Evolutionary conservation across 2,888 invertebrate species (phyloP).

Genomic region (Drosophila longiperda): DNA sequence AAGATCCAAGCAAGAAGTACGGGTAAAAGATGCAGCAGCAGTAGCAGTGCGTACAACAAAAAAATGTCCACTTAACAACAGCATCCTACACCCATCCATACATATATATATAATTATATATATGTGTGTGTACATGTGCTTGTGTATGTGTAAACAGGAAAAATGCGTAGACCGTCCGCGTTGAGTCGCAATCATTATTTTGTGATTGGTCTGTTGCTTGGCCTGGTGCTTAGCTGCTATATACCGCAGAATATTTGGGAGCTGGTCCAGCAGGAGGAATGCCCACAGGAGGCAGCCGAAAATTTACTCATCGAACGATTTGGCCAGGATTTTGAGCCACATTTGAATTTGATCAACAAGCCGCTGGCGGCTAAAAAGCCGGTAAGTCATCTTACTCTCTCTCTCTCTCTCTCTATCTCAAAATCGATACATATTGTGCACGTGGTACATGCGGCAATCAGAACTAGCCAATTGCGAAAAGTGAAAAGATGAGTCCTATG

Average conservation of each 20-base stretch:
- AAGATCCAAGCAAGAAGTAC: constrained; percentile 26
- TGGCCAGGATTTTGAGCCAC: constrained; percentile 85
- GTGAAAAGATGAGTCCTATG: constrained; percentile 16
- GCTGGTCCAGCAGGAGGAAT: constrained; percentile 84
- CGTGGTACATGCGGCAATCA: constrained; percentile 47
- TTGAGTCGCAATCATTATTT: constrained; percentile 84
- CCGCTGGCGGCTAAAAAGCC: constrained; percentile 85
- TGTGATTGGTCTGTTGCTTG: constrained; percentile 83
- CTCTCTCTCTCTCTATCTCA: background rate
- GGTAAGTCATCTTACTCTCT: constrained; percentile 71
- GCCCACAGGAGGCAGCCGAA: constrained; percentile 84
- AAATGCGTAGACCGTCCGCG: constrained; percentile 82
- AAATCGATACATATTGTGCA: constrained; percentile 26
- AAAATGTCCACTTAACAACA: constrained; percentile 64
- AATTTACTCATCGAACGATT: constrained; percentile 84
- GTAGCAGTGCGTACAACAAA: constrained; percentile 28
- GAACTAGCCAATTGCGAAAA: constrained; percentile 19
- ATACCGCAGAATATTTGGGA: constrained; percentile 84
- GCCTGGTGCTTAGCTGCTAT: constrained; percentile 83
- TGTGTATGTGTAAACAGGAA: constrained; percentile 33
- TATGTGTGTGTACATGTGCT: constrained; percentile 18
- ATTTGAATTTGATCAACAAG: constrained; percentile 85
- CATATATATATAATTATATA: constrained; percentile 3
- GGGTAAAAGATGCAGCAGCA: constrained; percentile 2
- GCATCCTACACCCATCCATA: constrained; percentile 32